These are phyloP conservation scores for Osmerus mordax DNA, from an alignment of 2,113 vertebrate genomes.

Conservation along the genomic window DNA sequence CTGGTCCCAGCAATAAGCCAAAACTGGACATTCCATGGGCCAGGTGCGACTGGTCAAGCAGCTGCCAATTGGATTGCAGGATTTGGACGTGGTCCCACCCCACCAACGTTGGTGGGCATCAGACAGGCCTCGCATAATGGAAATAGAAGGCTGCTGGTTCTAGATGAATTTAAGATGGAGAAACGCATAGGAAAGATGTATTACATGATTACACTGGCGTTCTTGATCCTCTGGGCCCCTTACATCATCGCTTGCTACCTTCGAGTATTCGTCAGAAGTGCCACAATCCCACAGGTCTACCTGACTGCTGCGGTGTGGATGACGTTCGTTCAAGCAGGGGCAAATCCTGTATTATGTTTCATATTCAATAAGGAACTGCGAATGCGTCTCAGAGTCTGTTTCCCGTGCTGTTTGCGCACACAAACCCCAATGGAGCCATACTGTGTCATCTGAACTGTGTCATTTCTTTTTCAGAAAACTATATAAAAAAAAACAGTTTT, in stretches of 20 bases:
- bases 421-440: constrained; percentile 84
- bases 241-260: constrained; percentile 92
- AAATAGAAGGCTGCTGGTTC: constrained; percentile 87
- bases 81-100: constrained; percentile 91
- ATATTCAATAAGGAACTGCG: constrained; percentile 93
- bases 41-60: constrained; percentile 91
- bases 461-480: constrained; percentile 40
- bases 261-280: constrained; percentile 84
- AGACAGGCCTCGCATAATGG: constrained; percentile 82
- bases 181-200: constrained; percentile 96
- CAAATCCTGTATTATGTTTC: constrained; percentile 93
- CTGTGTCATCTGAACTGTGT: constrained; percentile 77
- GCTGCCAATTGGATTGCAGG: constrained; percentile 97
- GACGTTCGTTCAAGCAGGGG: constrained; percentile 91
- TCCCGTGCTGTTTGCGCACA: constrained; percentile 85
- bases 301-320: constrained; percentile 92
- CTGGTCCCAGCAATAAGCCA: constrained; percentile 93
- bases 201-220: constrained; percentile 92
- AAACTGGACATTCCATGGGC: constrained; percentile 97
- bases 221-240: constrained; percentile 90
- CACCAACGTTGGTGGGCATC: constrained; percentile 92
- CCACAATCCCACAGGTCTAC: constrained; percentile 84
- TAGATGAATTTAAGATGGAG: constrained; percentile 96
- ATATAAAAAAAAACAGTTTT: constrained; percentile 1
- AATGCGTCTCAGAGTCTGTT: constrained; percentile 83